phyloP scores from a whole-genome alignment of 2,113 vertebrate species.

The Brachionichthys hirsutus region DNA sequence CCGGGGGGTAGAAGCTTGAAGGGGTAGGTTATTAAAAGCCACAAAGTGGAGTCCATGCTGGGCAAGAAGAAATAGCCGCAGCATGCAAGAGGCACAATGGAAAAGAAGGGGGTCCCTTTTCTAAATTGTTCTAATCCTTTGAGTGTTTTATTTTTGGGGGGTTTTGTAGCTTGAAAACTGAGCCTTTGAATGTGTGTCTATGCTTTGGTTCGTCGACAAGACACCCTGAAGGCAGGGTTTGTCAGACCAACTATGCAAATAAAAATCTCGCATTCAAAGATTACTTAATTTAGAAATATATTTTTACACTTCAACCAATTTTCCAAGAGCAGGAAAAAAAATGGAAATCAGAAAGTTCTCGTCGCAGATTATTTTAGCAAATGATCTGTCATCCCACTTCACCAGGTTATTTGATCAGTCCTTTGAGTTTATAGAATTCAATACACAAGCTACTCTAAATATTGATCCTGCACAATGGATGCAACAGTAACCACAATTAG shows the following conservation, averaged over 20 bases:
- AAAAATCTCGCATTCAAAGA: slow-evolving; percentile 14
- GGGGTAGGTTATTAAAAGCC: slow-evolving; percentile 95
- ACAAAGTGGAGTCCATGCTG: slow-evolving; percentile 92
- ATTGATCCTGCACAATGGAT: slow-evolving; percentile 71
- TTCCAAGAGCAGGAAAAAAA: not conserved
- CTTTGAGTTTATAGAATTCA: slow-evolving; percentile 58
- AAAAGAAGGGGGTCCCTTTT: slow-evolving; percentile 84
- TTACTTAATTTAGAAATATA: not conserved
- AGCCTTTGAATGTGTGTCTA: slow-evolving; percentile 74
- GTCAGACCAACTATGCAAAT: slow-evolving; percentile 5
- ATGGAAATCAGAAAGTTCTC: not conserved
- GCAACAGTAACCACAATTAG: slow-evolving; percentile 77
- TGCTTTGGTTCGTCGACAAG: slow-evolving; percentile 39
- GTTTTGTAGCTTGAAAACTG: slow-evolving; percentile 86
- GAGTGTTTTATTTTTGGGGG: slow-evolving; percentile 92
- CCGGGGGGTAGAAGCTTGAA: slow-evolving; percentile 87
- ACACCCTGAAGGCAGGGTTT: slow-evolving; percentile 39
- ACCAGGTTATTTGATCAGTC: slow-evolving; percentile 53
- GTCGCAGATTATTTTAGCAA: slow-evolving; percentile 2
- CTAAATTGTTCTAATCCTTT: slow-evolving; percentile 90
- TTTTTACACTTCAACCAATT: not conserved
- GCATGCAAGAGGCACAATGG: slow-evolving; percentile 87
- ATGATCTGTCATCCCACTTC: slow-evolving; percentile 23
- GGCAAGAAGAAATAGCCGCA: slow-evolving; percentile 89
- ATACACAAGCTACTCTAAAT: slow-evolving; percentile 69